These are phyloP conservation scores for Acrocyrtus sp. DNA, from an alignment of 2,888 invertebrate genomes.

Conservation along the genomic window DNA sequence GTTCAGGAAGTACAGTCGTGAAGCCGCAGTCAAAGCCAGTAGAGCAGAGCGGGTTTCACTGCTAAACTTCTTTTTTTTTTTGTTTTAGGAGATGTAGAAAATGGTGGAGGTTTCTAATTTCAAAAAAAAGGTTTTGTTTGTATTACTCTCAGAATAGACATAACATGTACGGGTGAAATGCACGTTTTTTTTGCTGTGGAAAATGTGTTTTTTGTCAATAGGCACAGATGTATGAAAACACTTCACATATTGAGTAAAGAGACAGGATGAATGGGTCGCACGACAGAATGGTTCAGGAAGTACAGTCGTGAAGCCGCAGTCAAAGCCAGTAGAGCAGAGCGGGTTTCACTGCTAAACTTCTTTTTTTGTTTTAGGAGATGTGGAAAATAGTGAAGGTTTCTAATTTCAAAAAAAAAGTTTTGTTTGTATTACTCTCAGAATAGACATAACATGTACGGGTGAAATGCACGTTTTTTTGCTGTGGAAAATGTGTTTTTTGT, in stretches of 20 bases:
- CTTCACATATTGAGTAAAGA: slow-evolving; percentile 8
- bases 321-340: slow-evolving; percentile 21
- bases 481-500: too few relatives aligned
- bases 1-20: too few relatives aligned
- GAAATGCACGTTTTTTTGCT: too few relatives aligned
- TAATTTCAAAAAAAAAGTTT: slow-evolving; percentile 30
- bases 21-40: slow-evolving; percentile 10
- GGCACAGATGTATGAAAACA: neutral
- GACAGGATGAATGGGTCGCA: slow-evolving; percentile 6
- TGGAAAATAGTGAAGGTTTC: slow-evolving; percentile 26
- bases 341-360: neutral
- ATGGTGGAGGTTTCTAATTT: slow-evolving; percentile 34
- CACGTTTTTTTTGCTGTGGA: too few relatives aligned
- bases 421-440: too few relatives aligned
- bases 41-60: slow-evolving; percentile 16
- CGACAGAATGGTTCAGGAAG: too few relatives aligned
- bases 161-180: too few relatives aligned
- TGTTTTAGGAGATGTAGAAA: neutral
- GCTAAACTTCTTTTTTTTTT: neutral
- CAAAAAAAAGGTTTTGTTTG: too few relatives aligned
- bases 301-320: too few relatives aligned
- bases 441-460: too few relatives aligned
- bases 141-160: too few relatives aligned
- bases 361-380: neutral
- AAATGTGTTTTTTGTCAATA: too few relatives aligned